Conservation (phyloP, 2,888 invertebrate genomes). For the Melangyna quadrimaculata region DNA sequence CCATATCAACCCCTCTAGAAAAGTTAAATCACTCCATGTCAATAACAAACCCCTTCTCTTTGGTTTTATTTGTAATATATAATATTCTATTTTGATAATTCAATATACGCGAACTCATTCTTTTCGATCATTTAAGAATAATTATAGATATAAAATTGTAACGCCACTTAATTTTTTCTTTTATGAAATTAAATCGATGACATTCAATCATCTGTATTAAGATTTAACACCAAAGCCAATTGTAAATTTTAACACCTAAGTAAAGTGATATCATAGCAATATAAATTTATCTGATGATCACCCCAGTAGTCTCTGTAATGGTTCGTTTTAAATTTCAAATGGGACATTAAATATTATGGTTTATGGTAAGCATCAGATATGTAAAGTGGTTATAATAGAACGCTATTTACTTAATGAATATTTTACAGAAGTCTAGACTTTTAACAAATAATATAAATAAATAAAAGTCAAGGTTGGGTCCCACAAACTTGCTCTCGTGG, state of each 20-base stretch:
- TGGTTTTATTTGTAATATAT: neutral
- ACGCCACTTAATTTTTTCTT: neutral
- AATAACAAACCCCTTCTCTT: neutral
- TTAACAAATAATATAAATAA: no score
- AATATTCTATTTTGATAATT: neutral
- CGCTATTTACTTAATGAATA: neutral
- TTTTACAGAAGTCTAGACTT: neutral
- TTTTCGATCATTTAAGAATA: neutral
- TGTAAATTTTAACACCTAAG: neutral
- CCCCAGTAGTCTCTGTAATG: neutral
- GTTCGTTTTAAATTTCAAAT: neutral
- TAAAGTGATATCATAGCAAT: neutral
- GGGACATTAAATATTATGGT: neutral
- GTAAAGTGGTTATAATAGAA: neutral
- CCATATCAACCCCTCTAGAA: neutral
- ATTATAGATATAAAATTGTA: neutral
- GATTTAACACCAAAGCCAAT: neutral
- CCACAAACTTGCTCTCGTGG: no score
- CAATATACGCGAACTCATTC: neutral
- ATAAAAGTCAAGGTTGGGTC: no score
- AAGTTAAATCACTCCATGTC: neutral
- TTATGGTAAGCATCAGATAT: neutral
- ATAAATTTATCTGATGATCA: neutral
- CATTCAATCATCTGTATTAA: slow-evolving; percentile 21
- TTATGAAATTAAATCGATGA: neutral